Evolutionary conservation across 53 echinoderm and acorn worm species (phyloP).

Genomic region (Actinopyga echinites): DNA sequence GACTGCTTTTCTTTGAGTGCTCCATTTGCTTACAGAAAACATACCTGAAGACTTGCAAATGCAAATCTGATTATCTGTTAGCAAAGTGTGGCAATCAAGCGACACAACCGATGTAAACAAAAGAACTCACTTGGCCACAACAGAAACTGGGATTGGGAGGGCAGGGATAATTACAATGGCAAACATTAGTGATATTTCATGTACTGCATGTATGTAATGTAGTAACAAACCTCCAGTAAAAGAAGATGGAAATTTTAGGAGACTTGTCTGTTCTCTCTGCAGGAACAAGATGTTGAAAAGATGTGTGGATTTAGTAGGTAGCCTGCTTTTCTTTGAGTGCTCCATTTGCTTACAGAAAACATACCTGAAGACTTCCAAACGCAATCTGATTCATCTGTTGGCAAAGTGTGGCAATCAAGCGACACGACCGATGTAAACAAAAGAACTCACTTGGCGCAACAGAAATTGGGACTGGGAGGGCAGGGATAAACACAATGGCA

Average conservation of each 20-base stretch:
- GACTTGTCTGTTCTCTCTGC: not conserved
- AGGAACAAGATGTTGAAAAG: not conserved
- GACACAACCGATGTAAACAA: not conserved
- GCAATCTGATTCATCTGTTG: not conserved
- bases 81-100: not conserved
- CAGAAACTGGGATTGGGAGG: conserved; percentile 15
- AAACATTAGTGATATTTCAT: not conserved
- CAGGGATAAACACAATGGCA: not conserved
- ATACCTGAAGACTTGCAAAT: not conserved
- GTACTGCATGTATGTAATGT: not conserved
- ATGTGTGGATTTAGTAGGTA: conserved; percentile 19
- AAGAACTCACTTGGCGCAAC: not conserved
- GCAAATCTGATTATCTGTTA: not conserved
- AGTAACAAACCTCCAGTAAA: not conserved
- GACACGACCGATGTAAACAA: not conserved
- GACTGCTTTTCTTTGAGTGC: conserved; percentile 21
- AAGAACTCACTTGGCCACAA: not conserved
- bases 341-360: not conserved
- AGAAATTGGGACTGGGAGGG: conserved; percentile 9
- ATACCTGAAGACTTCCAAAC: not conserved
- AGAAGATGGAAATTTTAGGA: too few relatives aligned
- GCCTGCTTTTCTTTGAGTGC: conserved; percentile 23
- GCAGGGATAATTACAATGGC: not conserved
- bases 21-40: not conserved
- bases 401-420: not conserved